Evolutionary conservation across 2,113 vertebrate genomes (phyloP), one percentile per base, ranked within the genome.

Genomic region (Coreoperca whiteheadi): DNA sequence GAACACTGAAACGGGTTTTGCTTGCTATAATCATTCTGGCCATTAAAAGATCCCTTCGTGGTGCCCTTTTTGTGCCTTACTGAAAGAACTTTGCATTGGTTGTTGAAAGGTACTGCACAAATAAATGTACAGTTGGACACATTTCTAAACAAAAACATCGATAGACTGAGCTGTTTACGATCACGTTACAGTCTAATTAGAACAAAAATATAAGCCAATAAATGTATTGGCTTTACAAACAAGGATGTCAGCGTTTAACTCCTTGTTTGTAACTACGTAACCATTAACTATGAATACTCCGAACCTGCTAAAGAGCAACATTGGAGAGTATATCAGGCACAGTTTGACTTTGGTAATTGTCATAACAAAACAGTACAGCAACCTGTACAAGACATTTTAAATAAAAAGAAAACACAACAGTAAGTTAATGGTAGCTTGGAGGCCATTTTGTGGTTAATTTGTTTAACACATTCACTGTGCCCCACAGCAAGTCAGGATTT

Each of bases 401-500:
- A 59, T 28, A 2, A 61, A 61, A 82, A 20, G n/a, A 56, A 76
- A 10, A 32, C 32, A 20, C n/a, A 8, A 0, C 3, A 59, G 21
- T 60, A 12, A 53, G 57, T 48, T 53, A 20, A 23, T 46, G 46
- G 48, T 28, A 16, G 23, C 63, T 34, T 0, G 23, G 67, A 88
- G 71, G 72, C 41, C n/a, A 68, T 72, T 75, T 32, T 8, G 41
- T 23, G 70, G 57, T 59, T 83, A 32, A 92, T 93, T 94, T 94
- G 94, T 87, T 92, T 91, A 88, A 88, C 92, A 39, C 85, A 72
- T 85, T 85, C 71, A 72, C 59, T 50, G 73, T 79, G 64, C 63
- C 48, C 53, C 51, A 63, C 59, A 63, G 67, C 79, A 77, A 60
- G 71, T 74, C 75, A 81, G 71, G 71, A 96, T 95, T 95, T 95